Percentiles rank a stretch among this genome's conserved stretches.
phyloP scores from a whole-genome alignment of 2,113 vertebrate species.

The Speoplatyrhinus poulsoni region DNA sequence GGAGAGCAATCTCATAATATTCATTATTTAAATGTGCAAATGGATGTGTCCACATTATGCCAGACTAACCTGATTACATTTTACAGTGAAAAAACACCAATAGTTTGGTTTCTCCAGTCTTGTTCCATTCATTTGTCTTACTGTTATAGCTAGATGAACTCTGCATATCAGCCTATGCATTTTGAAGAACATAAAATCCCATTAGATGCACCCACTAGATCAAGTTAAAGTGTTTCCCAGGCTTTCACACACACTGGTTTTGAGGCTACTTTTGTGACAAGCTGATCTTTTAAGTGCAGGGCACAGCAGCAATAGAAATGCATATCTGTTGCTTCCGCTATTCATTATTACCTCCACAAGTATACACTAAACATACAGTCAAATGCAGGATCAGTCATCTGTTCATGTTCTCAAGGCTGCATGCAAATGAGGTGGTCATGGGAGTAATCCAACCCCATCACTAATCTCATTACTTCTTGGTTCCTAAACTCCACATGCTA shows the following conservation, averaged over 20 bases:
- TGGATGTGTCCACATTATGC: no score
- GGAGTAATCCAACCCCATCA: neutral
- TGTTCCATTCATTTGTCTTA: no score
- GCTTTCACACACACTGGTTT: constrained; percentile 9
- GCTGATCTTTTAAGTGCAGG: constrained; percentile 39
- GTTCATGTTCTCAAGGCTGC: constrained; percentile 8
- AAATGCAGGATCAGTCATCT: constrained; percentile 21
- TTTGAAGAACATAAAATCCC: neutral
- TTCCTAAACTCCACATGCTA: neutral
- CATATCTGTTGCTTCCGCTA: neutral
- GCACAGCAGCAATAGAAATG: constrained; percentile 13
- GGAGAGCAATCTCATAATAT: no score
- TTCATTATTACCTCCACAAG: neutral
- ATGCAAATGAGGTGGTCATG: constrained; percentile 29
- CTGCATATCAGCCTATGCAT: no score
- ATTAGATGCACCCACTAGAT: neutral
- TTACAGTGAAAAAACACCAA: no score
- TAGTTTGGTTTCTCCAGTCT: no score
- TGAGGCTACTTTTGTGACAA: constrained; percentile 37
- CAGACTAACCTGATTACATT: no score
- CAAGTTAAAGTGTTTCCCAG: neutral
- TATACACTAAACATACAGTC: neutral
- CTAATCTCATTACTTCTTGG: constrained; percentile 18
- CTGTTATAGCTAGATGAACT: no score
- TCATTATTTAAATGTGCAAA: no score